These are phyloP conservation scores for Colistium nudipinnis DNA, from an alignment of 2,113 vertebrate species.

Conservation along the genomic window DNA sequence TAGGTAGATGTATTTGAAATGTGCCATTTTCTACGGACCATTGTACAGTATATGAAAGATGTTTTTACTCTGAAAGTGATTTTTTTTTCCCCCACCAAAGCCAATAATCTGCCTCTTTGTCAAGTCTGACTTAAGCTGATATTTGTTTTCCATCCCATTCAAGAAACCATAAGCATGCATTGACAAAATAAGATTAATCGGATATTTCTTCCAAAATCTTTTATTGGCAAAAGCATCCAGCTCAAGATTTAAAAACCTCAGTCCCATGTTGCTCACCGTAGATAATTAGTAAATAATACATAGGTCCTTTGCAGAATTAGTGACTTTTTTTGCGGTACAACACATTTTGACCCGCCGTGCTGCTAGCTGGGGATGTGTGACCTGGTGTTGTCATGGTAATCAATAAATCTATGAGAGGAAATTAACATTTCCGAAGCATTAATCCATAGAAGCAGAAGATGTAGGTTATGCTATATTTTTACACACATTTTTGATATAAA, in stretches of 20 bases:
- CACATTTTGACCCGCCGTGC: constrained; percentile 14
- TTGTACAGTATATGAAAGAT: too few species aligned
- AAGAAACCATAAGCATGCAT: too few species aligned
- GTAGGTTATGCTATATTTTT: background rate
- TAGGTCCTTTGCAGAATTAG: background rate
- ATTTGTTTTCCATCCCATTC: too few species aligned
- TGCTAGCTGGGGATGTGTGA: background rate
- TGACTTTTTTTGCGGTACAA: constrained; percentile 8
- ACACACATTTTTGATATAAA: background rate
- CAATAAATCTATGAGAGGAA: constrained; percentile 30
- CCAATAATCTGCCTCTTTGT: background rate
- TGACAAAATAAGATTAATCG: background rate
- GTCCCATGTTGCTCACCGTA: background rate
- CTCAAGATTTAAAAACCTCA: background rate
- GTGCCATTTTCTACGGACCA: too few species aligned
- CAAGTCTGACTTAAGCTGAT: background rate
- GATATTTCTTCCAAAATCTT: background rate
- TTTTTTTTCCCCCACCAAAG: background rate
- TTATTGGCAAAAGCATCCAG: background rate
- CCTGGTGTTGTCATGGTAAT: constrained; percentile 15
- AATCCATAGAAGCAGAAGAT: background rate
- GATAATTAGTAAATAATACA: background rate
- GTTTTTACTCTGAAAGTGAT: too few species aligned
- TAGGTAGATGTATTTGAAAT: background rate
- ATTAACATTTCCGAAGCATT: constrained; percentile 14